A percentile compares a stretch with the other conserved stretches of the same genome.
Evolutionary conservation across 2,113 vertebrate genomes (phyloP).

Genomic region (Mastomys coucha): DNA sequence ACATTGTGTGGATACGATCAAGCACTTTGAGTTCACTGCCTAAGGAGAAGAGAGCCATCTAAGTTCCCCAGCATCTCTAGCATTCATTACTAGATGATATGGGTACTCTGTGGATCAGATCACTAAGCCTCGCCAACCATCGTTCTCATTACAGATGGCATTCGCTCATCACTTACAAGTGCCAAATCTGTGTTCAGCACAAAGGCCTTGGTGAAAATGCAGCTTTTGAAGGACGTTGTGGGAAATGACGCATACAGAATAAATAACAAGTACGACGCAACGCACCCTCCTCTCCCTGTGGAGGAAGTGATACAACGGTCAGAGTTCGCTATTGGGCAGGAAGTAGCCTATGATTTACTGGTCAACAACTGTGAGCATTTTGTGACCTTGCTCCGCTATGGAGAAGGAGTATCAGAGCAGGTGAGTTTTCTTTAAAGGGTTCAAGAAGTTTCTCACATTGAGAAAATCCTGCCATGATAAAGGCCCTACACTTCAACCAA

Average conservation of each 20-base stretch:
- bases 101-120: not conserved
- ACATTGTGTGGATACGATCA: not conserved
- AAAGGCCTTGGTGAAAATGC: constrained; percentile 94
- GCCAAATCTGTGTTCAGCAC: constrained; percentile 93
- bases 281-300: constrained; percentile 88
- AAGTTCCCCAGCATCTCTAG: not conserved
- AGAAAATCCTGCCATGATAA: not conserved
- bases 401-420: constrained; percentile 93
- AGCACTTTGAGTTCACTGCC: not conserved
- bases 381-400: constrained; percentile 94
- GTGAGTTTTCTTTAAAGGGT: constrained; percentile 80
- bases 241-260: constrained; percentile 90
- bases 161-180: constrained; percentile 87
- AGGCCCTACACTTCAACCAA: not conserved
- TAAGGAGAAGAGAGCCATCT: not conserved
- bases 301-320: constrained; percentile 91
- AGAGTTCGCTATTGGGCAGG: constrained; percentile 89
- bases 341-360: constrained; percentile 93
- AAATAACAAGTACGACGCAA: constrained; percentile 95
- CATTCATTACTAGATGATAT: not conserved
- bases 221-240: constrained; percentile 94
- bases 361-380: constrained; percentile 97
- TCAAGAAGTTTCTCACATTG: not conserved
- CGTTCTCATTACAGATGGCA: constrained; percentile 86
- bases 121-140: not conserved